Base-by-base conservation (phyloP, 2,888 invertebrate genomes). In the Nemotelus nigrinus region DNA sequence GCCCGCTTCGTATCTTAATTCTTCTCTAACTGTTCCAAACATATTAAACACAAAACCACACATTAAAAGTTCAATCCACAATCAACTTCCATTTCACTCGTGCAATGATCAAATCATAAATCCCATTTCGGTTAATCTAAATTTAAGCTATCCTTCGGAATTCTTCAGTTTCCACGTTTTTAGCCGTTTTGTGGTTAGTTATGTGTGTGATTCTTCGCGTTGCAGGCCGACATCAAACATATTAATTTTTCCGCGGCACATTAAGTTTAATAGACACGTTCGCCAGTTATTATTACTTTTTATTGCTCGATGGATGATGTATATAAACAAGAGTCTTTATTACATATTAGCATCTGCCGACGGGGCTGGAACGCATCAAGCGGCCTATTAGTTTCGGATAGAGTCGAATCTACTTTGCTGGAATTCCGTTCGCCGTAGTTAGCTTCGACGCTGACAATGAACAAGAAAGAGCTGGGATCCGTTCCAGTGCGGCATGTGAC, bases 261-360 rank as follows among this genome's bases (percentile, higher is more conserved):
- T 70, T 43, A 70, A 70, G 55, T 70, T 70, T 70, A 70, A 70
- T 70, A 70, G 70, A 70, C 55, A 55, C 44, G 70, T 70, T 53
- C 70, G 47, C 70, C 55, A 25, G 70, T 48, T 67, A 67, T 60
- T 60, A 60, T 70, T 70, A 70, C 70, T 10, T 44, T 70, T 70
- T 70, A 70, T 70, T 53, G 53, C 70, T 43, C 43, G 41, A 53
- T 25, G 25, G 25, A 25, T 25, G 55, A 47, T 55, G 39, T 53
- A 43, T 53, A 70, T 55, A 70, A 70, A 70, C 41, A 70, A 43
- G 43, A 55, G 53, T 43, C 55, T 53, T 55, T 55, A 43, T n/a
- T 55, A 55, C 25, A 25, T 25, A 25, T 25, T 53, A 70, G 50
- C 53, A 65, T 65, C 65, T 39, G 45, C 65, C 44, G 47, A 47